These are phyloP conservation scores for Suillia variegata DNA, from an alignment of 2,888 invertebrate species.

Conservation along the genomic window DNA sequence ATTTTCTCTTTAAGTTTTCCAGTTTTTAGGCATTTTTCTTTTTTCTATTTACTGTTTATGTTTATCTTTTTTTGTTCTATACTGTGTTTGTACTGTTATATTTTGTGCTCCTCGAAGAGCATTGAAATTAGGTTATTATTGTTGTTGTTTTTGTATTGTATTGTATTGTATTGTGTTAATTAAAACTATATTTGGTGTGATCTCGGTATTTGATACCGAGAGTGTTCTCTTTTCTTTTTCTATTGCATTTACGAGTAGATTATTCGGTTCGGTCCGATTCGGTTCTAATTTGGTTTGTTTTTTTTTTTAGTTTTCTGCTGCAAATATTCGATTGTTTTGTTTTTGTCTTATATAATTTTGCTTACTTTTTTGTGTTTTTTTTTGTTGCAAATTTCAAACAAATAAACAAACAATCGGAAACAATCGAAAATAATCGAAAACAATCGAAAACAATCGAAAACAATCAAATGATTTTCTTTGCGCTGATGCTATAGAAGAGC, in stretches of 20 bases:
- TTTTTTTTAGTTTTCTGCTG: conserved; percentile 25
- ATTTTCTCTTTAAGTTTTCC: conserved; percentile 24
- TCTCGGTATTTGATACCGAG: not conserved
- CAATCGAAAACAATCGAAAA: conserved; percentile 44
- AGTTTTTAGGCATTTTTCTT: conserved; percentile 8
- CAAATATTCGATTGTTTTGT: conserved; percentile 14
- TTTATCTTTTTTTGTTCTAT: conserved; percentile 3
- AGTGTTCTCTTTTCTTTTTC: conserved; percentile 30
- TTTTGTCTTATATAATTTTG: conserved; percentile 27
- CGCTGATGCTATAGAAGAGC: conserved; percentile 63
- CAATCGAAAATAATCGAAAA: conserved; percentile 17
- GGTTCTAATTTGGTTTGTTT: conserved; percentile 14
- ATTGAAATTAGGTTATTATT: conserved; percentile 20
- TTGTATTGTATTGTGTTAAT: conserved; percentile 16
- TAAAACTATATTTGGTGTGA: conserved; percentile 7
- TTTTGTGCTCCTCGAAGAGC: conserved; percentile 24
- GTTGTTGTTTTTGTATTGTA: conserved; percentile 24
- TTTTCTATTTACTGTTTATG: conserved; percentile 2
- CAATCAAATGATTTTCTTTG: too few relatives aligned
- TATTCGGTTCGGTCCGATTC: conserved; percentile 3
- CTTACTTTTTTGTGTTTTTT: conserved; percentile 21
- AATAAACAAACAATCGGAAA: too few relatives aligned
- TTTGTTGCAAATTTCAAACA: conserved; percentile 23
- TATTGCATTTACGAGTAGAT: conserved; percentile 6
- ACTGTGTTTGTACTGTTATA: conserved; percentile 45